Conservation (phyloP, 1,140 invertebrate species). For the Calycopis cecrops region DNA sequence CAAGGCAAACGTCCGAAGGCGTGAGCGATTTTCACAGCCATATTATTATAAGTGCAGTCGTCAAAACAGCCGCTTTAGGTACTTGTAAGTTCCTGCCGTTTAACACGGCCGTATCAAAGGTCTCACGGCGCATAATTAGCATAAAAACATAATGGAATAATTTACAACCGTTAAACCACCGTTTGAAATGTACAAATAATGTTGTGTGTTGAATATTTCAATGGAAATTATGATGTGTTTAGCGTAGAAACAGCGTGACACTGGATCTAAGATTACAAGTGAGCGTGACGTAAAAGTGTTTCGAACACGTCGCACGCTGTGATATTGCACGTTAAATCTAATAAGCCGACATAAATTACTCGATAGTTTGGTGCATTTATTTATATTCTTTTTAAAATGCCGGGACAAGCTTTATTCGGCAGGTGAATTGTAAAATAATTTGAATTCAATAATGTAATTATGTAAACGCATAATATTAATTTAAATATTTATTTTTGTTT, state of each 20-base stretch:
- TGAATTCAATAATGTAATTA: too few relatives aligned
- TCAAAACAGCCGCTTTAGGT: conserved; percentile 16
- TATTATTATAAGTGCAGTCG: conserved; percentile 21
- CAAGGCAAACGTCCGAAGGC: conserved; percentile 26
- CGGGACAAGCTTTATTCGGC: too few relatives aligned
- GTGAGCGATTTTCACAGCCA: conserved; percentile 35
- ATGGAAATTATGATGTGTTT: too few relatives aligned
- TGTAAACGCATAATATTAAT: too few relatives aligned
- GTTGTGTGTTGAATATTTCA: too few relatives aligned
- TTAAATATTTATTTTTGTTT: too few relatives aligned
- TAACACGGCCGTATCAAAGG: conserved; percentile 10
- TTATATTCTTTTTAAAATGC: too few relatives aligned
- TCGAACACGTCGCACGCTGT: background rate
- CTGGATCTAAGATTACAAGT: too few relatives aligned
- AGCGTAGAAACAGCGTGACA: too few relatives aligned
- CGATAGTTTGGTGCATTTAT: too few relatives aligned
- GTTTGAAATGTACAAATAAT: too few relatives aligned
- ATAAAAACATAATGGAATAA: background rate
- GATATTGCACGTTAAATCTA: conserved; percentile 2
- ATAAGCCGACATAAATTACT: background rate
- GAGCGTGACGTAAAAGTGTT: background rate
- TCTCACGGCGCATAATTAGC: conserved; percentile 2
- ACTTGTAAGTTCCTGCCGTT: conserved; percentile 14
- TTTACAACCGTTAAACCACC: conserved; percentile 7
- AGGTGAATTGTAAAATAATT: too few relatives aligned